Base-by-base conservation (phyloP, 1,140 invertebrate species). In the Eriosoma lanigerum region DNA sequence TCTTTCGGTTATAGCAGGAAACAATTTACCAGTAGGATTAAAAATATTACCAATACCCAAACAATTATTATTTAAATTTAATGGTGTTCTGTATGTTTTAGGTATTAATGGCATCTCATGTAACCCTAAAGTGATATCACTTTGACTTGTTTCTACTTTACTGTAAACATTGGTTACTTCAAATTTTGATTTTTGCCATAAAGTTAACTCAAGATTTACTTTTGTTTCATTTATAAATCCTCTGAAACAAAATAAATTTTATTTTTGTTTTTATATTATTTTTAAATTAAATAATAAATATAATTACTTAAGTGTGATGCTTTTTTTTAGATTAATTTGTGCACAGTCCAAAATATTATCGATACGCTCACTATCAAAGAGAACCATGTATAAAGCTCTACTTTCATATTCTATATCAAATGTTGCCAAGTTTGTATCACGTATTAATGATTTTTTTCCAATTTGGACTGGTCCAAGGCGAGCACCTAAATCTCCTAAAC, bases 301-400 rank as follows among this genome's bases (percentile, higher is more conserved):
- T 56, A 88, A 89, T 90, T 86, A 94, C 93, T 92, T 93, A 29
- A 90, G 88, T 56, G 88, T 88, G 82, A 90, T 88, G 1, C 91
- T 87, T 83, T 88, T 89, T 26, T 89, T 88, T 32, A 90, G 87
- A 82, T 90, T 88, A 81, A 98, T 91, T 85, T 93, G 93, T 17
- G 94, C 93, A 86, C 96, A 98, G 0, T 91, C 91, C 82, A 96
- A 86, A 84, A 94, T 93, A 60, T 91, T 91, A 82, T 95, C 92
- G 1, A 89, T 85, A 84, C 94, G 93, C 58, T 89, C 90, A 76
- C 90, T 89, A 84, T 97, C 94, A 84, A 92, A 95, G 17, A 97
- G 87, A 12, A 95, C 94, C 24, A 97, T 86, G 85, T 95, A 96
- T 13, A 96, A 86, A 64, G 90, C 90, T 64, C 94, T 89, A 84